phyloP scores from a whole-genome alignment of 2,888 invertebrate species.

The Drosophila melanosoma region DNA sequence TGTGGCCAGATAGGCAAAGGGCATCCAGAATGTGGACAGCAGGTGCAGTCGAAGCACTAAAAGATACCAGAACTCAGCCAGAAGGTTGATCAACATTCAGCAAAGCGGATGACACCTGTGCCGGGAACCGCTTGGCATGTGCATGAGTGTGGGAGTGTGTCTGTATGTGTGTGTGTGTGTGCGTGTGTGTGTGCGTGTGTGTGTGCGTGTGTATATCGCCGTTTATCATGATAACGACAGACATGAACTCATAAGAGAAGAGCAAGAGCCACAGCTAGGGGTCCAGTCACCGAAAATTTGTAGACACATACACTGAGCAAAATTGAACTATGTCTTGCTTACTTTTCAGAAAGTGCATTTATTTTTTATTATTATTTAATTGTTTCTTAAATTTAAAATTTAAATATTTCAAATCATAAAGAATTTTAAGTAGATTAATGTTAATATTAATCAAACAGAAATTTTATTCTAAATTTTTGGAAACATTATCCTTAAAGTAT shows the following conservation, averaged over 20 bases:
- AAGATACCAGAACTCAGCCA: conserved; percentile 8
- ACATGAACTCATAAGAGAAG: conserved; percentile 32
- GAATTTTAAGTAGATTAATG: background rate
- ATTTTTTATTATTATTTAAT: background rate
- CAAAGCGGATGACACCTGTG: conserved; percentile 79
- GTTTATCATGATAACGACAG: conserved; percentile 74
- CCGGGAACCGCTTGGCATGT: background rate
- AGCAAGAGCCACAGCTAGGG: conserved; percentile 13
- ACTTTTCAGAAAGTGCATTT: background rate
- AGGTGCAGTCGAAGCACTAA: conserved; percentile 50
- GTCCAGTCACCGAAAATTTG: conserved; percentile 41
- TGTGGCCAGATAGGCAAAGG: conserved; percentile 1
- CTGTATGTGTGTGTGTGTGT: background rate
- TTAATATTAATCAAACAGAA: background rate
- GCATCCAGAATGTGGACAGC: conserved; percentile 5
- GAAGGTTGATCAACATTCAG: conserved; percentile 24
- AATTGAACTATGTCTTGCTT: background rate
- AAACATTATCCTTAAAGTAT: background rate
- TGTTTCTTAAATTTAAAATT: fast-evolving
- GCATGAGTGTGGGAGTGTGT: conserved; percentile 3
- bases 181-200: background rate
- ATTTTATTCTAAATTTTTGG: background rate
- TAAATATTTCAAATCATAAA: fast-evolving
- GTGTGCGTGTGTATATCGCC: conserved; percentile 29
- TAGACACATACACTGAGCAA: conserved; percentile 25